Evolutionary conservation across 2,113 vertebrate genomes (phyloP).

Genomic region (Sinocyclocheilus grahami): DNA sequence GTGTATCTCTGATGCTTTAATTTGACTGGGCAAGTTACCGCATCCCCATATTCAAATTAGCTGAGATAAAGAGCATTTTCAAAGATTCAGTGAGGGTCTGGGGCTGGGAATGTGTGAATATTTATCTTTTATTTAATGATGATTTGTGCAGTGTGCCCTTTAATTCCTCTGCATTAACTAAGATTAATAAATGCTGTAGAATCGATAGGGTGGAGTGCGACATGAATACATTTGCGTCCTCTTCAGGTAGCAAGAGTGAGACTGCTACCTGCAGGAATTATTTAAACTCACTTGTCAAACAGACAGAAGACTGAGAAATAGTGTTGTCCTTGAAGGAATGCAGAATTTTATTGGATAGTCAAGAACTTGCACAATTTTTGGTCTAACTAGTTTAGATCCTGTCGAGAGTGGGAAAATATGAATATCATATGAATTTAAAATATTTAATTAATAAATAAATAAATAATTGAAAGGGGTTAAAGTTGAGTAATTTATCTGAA

Average conservation of each 20-base stretch:
- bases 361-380: not conserved
- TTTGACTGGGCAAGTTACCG: constrained; percentile 73
- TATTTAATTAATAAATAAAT: not conserved
- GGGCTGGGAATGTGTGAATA: constrained; percentile 30
- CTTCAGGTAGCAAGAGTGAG: constrained; percentile 49
- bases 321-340: constrained; percentile 7
- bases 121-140: constrained; percentile 61
- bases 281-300: constrained; percentile 54
- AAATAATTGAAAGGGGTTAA: not conserved
- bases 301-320: not conserved
- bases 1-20: constrained; percentile 58
- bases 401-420: not conserved
- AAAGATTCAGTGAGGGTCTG: constrained; percentile 49
- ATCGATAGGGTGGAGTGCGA: constrained; percentile 69
- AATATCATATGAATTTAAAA: constrained; percentile 15
- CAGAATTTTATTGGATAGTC: not conserved
- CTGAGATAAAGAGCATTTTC: constrained; percentile 56
- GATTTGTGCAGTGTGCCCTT: constrained; percentile 68
- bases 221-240: constrained; percentile 73
- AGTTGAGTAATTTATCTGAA: not conserved
- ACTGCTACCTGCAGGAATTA: constrained; percentile 54
- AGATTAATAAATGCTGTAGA: constrained; percentile 3
- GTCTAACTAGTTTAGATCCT: not conserved
- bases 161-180: constrained; percentile 64
- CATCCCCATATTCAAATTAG: constrained; percentile 73